Base-by-base conservation (phyloP, 2,888 invertebrate species). In the Entomobrya proxima region DNA sequence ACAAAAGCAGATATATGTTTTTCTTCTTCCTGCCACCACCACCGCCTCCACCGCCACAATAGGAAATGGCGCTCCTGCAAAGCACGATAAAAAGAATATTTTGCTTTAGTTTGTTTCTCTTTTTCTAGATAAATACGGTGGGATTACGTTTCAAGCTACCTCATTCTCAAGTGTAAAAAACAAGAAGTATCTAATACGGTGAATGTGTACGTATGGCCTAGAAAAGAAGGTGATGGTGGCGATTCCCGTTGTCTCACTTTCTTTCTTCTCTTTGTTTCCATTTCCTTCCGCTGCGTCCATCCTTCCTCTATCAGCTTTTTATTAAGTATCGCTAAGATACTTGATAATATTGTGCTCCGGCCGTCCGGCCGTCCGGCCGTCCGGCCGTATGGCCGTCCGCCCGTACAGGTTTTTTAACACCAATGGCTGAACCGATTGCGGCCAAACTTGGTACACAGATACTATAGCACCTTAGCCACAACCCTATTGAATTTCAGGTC, bases 191-290 rank as follows among this genome's bases (percentile, higher is more conserved):
- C n/a, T n/a, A n/a, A n/a, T n/a, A n/a, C n/a, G n/a, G n/a, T n/a
- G n/a, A n/a, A n/a, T n/a, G n/a, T 40, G 40, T 11, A 74, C 30
- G 55, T 55, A 32, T 18, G 27, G 24, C 21, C 52, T 64, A 50
- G 37, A 67, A 58, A 79, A 79, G 79, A 79, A 79, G 79, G 64
- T 79, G 79, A 79, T 79, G 67, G 67, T 79, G 55, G 64, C 52
- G 67, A 67, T 67, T 18, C 18, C 32, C 50, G 52, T 21, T 13
- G 76, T 77, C 61, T 77, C 76, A 77, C 76, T 55, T 40, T 77
- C 76, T 55, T 40, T 77, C 55, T 74, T 47, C 24, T 27, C 15
- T 55, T 55, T 50, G 21, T 27, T 18, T 30, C 27, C 32, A 50
- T 32, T 74, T 74, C 32, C 30, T 35, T 74, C 50, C 40, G 32